Base-by-base conservation (phyloP, 2,113 vertebrate genomes). In the Brachionichthys hirsutus region DNA sequence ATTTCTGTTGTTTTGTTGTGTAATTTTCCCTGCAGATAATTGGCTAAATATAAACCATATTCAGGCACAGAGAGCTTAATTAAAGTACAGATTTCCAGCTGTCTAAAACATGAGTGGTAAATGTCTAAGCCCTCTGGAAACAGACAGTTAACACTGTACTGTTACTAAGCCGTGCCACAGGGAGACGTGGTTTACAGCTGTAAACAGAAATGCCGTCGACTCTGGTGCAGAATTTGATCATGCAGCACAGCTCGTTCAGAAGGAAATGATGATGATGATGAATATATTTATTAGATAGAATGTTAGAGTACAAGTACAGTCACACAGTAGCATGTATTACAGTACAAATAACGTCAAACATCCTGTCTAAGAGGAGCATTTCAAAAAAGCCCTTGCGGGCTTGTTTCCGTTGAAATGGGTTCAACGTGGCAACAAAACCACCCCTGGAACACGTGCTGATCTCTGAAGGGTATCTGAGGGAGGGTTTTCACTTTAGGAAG, bases 1-100 rank as follows among this genome's bases (percentile, higher is more conserved):
- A 75, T 65, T 64, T 55, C 19, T 56, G 41, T 56, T 65, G 19
- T 58, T 62, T 63, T 72, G 45, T 47, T 65, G 45, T 44, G 10
- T 54, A 30, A 17, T 7, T 62, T 19, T 50, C 69, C 41, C 67
- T 14, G 20, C 43, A 67, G 51, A 72, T 77, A 87, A 77, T 70
- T 82, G 64, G 64, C 16, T 45, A 54, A 57, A 68, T 35, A 45
- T 35, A 68, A 65, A 73, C 16, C 9, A 12, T 12, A 30, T 15
- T 19, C 44, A 73, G 49, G 30, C 57, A 24, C 9, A 42, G 40
- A 14, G 11, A 30, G 43, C 51, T 42, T 71, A 43, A 66, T 65
- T 12, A 40, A 49, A 54, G 40, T 36, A 67, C 49, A 59, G 17
- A 30, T 59, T 46, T 57, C 34, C 48, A 62, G 45, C 15, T 20